Evolutionary conservation across 2,888 invertebrate species (phyloP).

Genomic region (Agriopis marginaria): DNA sequence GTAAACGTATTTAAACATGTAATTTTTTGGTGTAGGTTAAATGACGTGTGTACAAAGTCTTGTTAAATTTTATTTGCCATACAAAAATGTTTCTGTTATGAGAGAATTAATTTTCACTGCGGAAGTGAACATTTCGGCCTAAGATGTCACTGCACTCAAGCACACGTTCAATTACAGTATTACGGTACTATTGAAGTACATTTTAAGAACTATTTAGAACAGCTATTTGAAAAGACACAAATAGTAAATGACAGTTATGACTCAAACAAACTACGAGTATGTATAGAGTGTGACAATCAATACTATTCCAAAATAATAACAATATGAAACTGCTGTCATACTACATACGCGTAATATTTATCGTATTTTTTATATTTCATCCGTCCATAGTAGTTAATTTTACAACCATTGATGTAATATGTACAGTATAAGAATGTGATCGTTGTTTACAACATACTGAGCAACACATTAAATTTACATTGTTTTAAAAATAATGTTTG

Average conservation of each 20-base stretch:
- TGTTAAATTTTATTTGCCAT: constrained; percentile 68
- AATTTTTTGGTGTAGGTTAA: constrained; percentile 70
- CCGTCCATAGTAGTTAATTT: no score
- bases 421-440: no score
- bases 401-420: no score
- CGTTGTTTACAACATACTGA: no score
- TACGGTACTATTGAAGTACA: constrained; percentile 12
- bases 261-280: no score
- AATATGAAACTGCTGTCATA: no score
- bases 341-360: no score
- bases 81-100: constrained; percentile 53
- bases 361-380: no score
- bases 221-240: not conserved
- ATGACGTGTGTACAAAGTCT: constrained; percentile 70
- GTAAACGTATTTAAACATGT: constrained; percentile 69
- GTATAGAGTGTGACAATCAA: no score
- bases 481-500: no score
- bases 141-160: constrained; percentile 39
- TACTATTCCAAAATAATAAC: no score
- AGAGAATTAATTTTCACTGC: constrained; percentile 49
- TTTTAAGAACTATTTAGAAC: not conserved
- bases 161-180: constrained; percentile 14
- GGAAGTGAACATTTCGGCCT: constrained; percentile 45
- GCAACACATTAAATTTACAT: no score
- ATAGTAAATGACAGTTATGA: not conserved